Percentiles rank a stretch among this genome's conserved stretches.
These are phyloP conservation scores for Pristis pectinata DNA, from an alignment of 2,797 vertebrate species.

Conservation along the genomic window DNA sequence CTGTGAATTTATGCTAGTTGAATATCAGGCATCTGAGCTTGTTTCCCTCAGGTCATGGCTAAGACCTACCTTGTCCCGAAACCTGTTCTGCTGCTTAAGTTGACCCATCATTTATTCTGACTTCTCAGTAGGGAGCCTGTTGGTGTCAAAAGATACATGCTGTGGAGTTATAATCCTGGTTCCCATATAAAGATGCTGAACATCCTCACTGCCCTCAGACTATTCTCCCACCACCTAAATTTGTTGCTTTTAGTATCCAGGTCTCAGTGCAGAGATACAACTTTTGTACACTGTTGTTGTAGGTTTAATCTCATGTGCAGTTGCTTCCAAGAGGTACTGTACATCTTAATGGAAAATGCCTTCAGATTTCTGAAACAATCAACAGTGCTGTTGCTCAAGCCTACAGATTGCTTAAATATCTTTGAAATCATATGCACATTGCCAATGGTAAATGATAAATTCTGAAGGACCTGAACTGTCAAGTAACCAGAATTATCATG, in stretches of 20 bases:
- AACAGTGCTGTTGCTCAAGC: not conserved
- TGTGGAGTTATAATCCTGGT: too few species aligned
- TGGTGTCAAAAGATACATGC: too few species aligned
- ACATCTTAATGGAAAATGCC: not conserved
- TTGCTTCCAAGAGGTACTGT: not conserved
- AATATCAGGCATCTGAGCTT: not conserved
- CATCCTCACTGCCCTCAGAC: too few species aligned
- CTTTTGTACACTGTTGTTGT: not conserved
- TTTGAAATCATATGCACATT: not conserved
- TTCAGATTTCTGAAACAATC: not conserved
- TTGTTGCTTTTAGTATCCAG: not conserved
- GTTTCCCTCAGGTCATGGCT: too few species aligned
- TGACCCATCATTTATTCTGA: too few species aligned
- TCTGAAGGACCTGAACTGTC: not conserved
- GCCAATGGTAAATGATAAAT: not conserved
- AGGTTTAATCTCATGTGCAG: not conserved
- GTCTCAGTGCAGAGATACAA: not conserved
- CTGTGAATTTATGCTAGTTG: not conserved
- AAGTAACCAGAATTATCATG: not conserved
- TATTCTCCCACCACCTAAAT: too few species aligned
- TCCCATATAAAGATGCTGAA: too few species aligned
- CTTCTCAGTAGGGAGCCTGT: too few species aligned
- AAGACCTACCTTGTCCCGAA: too few species aligned
- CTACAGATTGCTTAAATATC: not conserved
- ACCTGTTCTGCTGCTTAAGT: too few species aligned